phyloP scores from a whole-genome alignment of 2,797 vertebrate species.

The Danio kyathit region DNA sequence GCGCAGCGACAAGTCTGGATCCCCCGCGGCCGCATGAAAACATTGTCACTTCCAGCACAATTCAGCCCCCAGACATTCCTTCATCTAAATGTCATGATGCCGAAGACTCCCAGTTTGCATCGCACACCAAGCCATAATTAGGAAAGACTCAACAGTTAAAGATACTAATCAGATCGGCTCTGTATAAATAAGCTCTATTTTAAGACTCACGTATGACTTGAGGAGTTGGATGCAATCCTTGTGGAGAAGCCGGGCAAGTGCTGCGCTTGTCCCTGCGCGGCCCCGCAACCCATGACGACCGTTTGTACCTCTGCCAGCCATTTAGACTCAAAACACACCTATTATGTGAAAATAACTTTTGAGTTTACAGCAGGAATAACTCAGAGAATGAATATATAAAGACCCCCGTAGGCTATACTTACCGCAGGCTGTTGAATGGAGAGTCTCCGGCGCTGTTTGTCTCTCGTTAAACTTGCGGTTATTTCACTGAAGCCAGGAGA shows the following conservation, averaged over 20 bases:
- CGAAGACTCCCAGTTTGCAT: neutral
- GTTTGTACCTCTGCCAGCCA: conserved; percentile 68
- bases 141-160: conserved; percentile 1
- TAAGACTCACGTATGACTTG: conserved; percentile 77
- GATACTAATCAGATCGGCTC: neutral
- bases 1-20: conserved; percentile 22
- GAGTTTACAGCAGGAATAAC: neutral
- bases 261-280: conserved; percentile 55
- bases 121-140: conserved; percentile 1
- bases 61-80: conserved; percentile 14
- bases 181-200: neutral
- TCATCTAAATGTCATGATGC: conserved; percentile 17
- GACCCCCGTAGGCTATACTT: neutral
- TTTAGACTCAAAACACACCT: conserved; percentile 44
- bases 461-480: neutral
- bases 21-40: neutral
- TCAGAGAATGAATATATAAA: neutral
- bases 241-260: conserved; percentile 72
- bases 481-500: neutral
- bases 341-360: conserved; percentile 1
- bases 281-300: conserved; percentile 55
- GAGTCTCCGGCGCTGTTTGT: neutral
- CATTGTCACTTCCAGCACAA: neutral
- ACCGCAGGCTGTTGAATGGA: neutral
- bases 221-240: conserved; percentile 71